phyloP scores from a whole-genome alignment of 2,113 vertebrate species.

The Centropus bengalensis region DNA sequence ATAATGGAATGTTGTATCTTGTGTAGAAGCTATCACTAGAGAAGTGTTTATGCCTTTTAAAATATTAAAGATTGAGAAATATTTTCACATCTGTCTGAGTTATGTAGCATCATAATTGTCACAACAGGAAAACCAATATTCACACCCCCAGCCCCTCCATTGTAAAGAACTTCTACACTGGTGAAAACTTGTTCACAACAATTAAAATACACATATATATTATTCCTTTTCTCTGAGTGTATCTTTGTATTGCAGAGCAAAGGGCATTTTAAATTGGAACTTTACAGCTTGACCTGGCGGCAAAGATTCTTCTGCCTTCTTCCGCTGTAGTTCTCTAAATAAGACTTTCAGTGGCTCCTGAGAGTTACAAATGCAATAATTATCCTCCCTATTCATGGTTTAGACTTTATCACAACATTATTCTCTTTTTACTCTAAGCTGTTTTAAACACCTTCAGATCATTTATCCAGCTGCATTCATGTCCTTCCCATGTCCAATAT shows the following conservation, averaged over 20 bases:
- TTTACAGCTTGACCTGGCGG: conserved; percentile 14
- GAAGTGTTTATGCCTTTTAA: background rate
- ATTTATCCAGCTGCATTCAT: conserved; percentile 65
- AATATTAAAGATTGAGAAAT: background rate
- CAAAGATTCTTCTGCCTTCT: background rate
- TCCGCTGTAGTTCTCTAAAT: background rate
- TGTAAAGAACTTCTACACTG: background rate
- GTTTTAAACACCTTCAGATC: conserved; percentile 67
- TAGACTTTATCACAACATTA: conserved; percentile 65
- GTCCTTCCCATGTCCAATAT: conserved; percentile 66
- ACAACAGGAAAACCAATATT: background rate
- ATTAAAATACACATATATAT: background rate
- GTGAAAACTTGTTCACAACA: background rate
- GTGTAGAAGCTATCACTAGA: background rate
- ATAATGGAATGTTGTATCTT: background rate
- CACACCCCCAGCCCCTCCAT: rapidly evolving
- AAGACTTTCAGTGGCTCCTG: conserved; percentile 33
- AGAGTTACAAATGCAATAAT: conserved; percentile 62
- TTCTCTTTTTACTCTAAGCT: conserved; percentile 68
- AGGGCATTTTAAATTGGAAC: conserved; percentile 16
- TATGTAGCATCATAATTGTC: background rate
- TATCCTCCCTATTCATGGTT: conserved; percentile 48
- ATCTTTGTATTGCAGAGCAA: background rate
- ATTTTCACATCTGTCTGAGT: background rate
- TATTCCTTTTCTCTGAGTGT: background rate